Evolutionary conservation across 1,140 invertebrate genomes (phyloP), one percentile per base, ranked within the genome.

Genomic region (Heliconius congener): DNA sequence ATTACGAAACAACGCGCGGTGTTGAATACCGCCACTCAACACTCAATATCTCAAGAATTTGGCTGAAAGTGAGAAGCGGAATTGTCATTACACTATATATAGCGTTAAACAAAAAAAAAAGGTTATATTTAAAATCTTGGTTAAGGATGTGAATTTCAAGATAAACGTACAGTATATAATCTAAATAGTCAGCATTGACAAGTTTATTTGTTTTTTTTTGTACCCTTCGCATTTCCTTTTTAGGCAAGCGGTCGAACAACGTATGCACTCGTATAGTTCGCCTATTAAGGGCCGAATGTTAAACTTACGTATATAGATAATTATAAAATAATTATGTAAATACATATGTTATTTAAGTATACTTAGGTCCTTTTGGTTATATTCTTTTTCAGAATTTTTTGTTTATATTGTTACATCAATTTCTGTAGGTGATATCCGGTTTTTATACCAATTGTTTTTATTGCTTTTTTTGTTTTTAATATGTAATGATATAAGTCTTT

Each of bases 201-300:
- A 74, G 39, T 75, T 39, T 74, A n/a, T 75, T 39, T 16, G 60
- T 76, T 76, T 71, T 76, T 76, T n/a, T 46, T 3, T 76, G 5
- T 39, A 66, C 57, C 73, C 30, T 42, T 39, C 39, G 39, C 42
- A 18, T 81, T 79, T 23, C 71, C 76, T 60, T 77, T 18, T 42
- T 11, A 46, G 39, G 71, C 42, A 30, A 37, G 27, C 52, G 55
- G 71, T 66, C 11, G 57, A 66, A 27, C 57, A 27, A 27, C 57
- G 23, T 30, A 27, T 23, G 18, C 6, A 6, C 5, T 37, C 42
- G 42, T 46, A 46, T 13, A 46, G 23, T 13, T 23, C 30, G n/a
- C 57, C 57, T 66, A 27, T 66, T 66, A 66, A 0, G 57, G 57
- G 3, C 23, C 11, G 9, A 27, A 16, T 66, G 8, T 66, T 27